Base-by-base conservation (phyloP, 1,140 invertebrate genomes). In the Melitaea cinxia region DNA sequence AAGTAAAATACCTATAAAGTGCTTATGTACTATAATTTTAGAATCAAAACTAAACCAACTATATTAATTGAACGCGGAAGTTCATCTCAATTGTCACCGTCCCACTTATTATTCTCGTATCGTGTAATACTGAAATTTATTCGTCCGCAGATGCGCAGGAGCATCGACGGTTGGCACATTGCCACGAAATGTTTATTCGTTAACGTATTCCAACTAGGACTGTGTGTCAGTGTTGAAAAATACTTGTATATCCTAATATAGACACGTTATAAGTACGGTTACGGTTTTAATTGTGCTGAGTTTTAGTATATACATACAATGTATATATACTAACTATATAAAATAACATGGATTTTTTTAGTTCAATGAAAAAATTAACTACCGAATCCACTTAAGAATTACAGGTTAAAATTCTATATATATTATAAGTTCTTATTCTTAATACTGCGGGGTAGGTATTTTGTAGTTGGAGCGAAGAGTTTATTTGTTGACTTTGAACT, bases 121-220 rank as follows among this genome's bases (percentile, higher is more conserved):
- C 71, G 70, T 52, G 67, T 73, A 70, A 73, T 70, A 70, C 60
- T 72, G 49, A 67, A 69, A 75, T 77, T 78, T 78, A 75, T 73
- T 72, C 65, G 33, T 65, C 70, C 67, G 45, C 64, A 76, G 53
- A 73, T 70, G 73, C 71, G 70, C 69, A 47, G 33, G 77, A 61
- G 69, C 63, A 70, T 57, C 47, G n/a, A n/a, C n/a, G n/a, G n/a
- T 70, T 80, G 79, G 79, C 79, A 68, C n/a, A 15, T 10, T 28
- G 72, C 77, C 76, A 81, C 39, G 21, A 47, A 63, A 39, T 58
- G 71, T 68, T 72, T 76, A 72, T 75, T 74, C 67, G 55, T 77
- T 58, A 77, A 54, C 45, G 23, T 60, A 42, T 33, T 70, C 49
- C 61, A 70, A 68, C 55, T 72, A 60, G 63, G 65, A 70, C 68